phyloP scores from a whole-genome alignment of 2,797 vertebrate species.

The Hippocampus kuda region DNA sequence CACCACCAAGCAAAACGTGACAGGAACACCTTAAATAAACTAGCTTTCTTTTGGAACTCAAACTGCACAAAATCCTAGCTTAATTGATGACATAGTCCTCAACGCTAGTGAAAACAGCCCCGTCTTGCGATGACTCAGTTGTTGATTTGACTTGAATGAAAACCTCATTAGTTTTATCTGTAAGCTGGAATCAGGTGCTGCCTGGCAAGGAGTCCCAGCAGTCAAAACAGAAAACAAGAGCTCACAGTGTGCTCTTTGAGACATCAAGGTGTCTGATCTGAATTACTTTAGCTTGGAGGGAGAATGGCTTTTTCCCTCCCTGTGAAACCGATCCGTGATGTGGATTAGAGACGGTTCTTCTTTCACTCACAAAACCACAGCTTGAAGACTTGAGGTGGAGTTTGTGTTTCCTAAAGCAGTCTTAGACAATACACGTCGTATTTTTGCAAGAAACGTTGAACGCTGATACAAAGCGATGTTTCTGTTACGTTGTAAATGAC shows the following conservation, averaged over 20 bases:
- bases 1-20: no score
- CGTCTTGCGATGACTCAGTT: constrained; percentile 54
- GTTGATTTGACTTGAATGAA: constrained; percentile 64
- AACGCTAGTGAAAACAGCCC: constrained; percentile 52
- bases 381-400: constrained; percentile 54
- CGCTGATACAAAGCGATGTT: neutral
- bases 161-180: constrained; percentile 69
- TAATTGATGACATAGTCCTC: constrained; percentile 52
- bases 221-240: constrained; percentile 73
- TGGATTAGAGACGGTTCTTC: constrained; percentile 70
- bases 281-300: constrained; percentile 66
- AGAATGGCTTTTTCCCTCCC: constrained; percentile 65
- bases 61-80: constrained; percentile 51
- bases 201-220: constrained; percentile 66
- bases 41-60: constrained; percentile 39
- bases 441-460: neutral
- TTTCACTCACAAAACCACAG: constrained; percentile 69
- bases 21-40: neutral
- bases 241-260: constrained; percentile 68
- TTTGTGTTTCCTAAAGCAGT: constrained; percentile 32
- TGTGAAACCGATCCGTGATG: constrained; percentile 69
- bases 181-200: constrained; percentile 64
- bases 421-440: constrained; percentile 7
- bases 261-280: constrained; percentile 72
- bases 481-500: neutral